Evolutionary conservation across 2,797 vertebrate genomes (phyloP).

Genomic region (Anisognathus igniventris): DNA sequence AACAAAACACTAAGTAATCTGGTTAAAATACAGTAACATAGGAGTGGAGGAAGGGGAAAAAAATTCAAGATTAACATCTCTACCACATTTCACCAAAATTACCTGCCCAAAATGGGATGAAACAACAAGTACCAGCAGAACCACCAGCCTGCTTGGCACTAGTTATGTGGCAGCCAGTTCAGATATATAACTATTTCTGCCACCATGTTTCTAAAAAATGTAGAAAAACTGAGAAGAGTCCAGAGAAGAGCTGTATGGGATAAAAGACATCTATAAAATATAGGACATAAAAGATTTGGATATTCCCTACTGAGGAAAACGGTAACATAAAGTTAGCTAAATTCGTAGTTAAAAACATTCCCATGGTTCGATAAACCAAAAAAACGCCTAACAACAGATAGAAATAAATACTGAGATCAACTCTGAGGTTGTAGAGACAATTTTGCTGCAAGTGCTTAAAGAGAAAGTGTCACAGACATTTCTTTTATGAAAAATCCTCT

Average conservation of each 20-base stretch:
- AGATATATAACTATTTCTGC: background rate
- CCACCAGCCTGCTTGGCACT: background rate
- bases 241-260: background rate
- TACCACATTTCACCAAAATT: background rate
- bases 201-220: background rate
- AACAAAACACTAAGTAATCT: background rate
- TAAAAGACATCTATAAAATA: background rate
- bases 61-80: background rate
- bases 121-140: background rate
- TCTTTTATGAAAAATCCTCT: no score
- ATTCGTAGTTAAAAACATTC: fast-evolving
- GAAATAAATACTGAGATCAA: background rate
- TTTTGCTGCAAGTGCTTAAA: background rate
- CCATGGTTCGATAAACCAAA: background rate
- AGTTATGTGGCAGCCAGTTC: background rate
- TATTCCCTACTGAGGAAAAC: background rate
- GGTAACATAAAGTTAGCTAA: background rate
- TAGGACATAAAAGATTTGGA: fast-evolving
- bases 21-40: background rate
- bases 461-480: no score
- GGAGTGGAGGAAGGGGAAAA: background rate
- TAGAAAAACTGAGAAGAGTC: background rate
- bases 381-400: background rate
- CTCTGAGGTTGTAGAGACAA: background rate
- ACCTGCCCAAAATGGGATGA: background rate